A percentile compares a stretch with the other conserved stretches of the same genome.
Evolutionary conservation across 2,113 vertebrate species (phyloP).

Genomic region (Thryonomys swinderianus): DNA sequence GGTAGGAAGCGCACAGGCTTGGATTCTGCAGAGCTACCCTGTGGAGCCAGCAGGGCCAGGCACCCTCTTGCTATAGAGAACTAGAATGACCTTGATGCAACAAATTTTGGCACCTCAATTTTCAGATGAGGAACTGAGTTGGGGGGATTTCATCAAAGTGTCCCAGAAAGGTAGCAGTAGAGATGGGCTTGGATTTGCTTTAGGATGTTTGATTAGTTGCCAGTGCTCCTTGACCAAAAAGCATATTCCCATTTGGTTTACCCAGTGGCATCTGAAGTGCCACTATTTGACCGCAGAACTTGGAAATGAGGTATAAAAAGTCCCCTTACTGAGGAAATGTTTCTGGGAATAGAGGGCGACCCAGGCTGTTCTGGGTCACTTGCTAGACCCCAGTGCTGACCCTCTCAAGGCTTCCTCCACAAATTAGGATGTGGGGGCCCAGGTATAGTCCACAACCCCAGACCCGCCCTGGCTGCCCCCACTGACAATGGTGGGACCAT

Average conservation of each 20-base stretch:
- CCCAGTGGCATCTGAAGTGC: not conserved
- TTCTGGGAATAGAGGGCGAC: not conserved
- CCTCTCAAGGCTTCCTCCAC: not conserved
- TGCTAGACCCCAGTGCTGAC: not conserved
- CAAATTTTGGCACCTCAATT: not conserved
- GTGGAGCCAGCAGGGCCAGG: not conserved
- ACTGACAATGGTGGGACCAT: not conserved
- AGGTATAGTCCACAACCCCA: not conserved
- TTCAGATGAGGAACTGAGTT: not conserved
- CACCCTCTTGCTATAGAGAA: not conserved
- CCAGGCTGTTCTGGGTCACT: not conserved
- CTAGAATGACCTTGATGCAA: not conserved
- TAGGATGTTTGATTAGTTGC: not conserved
- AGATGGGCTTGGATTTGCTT: not conserved
- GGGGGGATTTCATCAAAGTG: not conserved
- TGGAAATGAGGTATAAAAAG: not conserved
- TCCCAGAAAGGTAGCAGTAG: not conserved
- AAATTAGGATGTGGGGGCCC: not conserved
- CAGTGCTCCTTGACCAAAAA: not conserved
- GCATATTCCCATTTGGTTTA: not conserved
- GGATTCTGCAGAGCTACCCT: not conserved
- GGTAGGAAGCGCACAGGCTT: not conserved
- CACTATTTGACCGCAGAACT: conserved; percentile 4
- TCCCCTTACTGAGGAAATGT: not conserved
- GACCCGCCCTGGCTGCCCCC: not conserved